A percentile compares a stretch with the other conserved stretches of the same genome.
These are phyloP conservation scores for Telenomus remus DNA, from an alignment of 1,140 invertebrate genomes.

Conservation along the genomic window DNA sequence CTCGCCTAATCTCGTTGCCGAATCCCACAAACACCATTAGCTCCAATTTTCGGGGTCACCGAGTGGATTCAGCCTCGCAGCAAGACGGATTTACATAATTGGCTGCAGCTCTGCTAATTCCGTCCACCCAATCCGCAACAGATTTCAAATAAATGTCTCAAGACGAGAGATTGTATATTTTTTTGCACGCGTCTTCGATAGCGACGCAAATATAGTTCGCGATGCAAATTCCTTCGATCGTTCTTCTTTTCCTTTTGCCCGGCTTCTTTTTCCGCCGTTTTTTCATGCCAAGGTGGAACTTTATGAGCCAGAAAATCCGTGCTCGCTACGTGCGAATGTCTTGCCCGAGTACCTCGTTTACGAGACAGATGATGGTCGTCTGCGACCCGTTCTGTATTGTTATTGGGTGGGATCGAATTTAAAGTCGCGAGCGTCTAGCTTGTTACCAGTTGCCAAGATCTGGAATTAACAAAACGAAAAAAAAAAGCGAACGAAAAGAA, in stretches of 20 bases:
- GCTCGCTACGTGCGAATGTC: conserved; percentile 36
- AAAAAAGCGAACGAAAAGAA: neutral
- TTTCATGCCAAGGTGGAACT: conserved; percentile 41
- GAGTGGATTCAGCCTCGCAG: neutral
- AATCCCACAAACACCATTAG: conserved; percentile 15
- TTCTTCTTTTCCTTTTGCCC: too few relatives aligned
- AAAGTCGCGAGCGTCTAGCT: neutral
- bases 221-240: too few relatives aligned
- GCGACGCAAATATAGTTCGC: too few relatives aligned
- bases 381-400: conserved; percentile 28
- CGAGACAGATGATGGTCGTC: conserved; percentile 34
- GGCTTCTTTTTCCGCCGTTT: too few relatives aligned
- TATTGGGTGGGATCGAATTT: conserved; percentile 20
- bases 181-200: too few relatives aligned
- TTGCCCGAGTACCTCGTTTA: conserved; percentile 29
- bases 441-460: conserved; percentile 2
- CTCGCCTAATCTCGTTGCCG: conserved; percentile 20
- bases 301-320: conserved; percentile 35
- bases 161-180: too few relatives aligned
- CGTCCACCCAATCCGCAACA: neutral
- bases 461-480: conserved; percentile 23
- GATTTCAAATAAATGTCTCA: neutral
- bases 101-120: conserved; percentile 4
- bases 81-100: conserved; percentile 59
- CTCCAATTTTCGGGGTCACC: conserved; percentile 10